phyloP scores from a whole-genome alignment of 2,888 invertebrate genomes.

The Philereme transversata region DNA sequence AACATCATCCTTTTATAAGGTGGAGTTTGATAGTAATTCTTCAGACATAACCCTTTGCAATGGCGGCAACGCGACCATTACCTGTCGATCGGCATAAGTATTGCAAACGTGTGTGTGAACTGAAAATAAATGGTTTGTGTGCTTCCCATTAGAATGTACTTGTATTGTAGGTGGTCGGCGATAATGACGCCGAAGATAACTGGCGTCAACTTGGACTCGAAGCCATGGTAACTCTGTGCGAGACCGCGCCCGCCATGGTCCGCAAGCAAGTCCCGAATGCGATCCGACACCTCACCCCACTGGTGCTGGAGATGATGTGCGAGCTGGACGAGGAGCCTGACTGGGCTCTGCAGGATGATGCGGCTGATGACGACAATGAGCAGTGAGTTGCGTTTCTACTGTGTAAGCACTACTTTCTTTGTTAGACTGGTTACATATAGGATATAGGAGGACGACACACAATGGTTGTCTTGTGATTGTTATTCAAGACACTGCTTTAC shows the following conservation, averaged over 20 bases:
- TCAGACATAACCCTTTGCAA: slow-evolving; percentile 53
- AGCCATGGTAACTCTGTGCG: slow-evolving; percentile 92
- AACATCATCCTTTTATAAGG: slow-evolving; percentile 68
- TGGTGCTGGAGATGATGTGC: slow-evolving; percentile 97
- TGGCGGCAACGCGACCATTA: neutral
- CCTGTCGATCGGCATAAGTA: too few relatives aligned
- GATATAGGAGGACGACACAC: too few relatives aligned
- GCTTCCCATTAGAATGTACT: too few relatives aligned
- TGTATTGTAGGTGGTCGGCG: slow-evolving; percentile 84
- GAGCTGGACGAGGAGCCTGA: slow-evolving; percentile 96
- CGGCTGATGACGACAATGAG: slow-evolving; percentile 96
- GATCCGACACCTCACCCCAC: slow-evolving; percentile 90
- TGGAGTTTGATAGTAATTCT: slow-evolving; percentile 80
- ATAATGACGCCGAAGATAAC: slow-evolving; percentile 88
- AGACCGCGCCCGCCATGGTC: slow-evolving; percentile 98
- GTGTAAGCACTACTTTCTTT: too few relatives aligned
- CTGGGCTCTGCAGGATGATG: slow-evolving; percentile 94
- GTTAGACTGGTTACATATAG: too few relatives aligned
- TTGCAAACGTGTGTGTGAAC: too few relatives aligned
- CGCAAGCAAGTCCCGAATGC: slow-evolving; percentile 95
- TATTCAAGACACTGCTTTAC: too few relatives aligned
- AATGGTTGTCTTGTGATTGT: too few relatives aligned
- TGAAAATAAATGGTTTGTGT: too few relatives aligned
- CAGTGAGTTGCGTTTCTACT: slow-evolving; percentile 71
- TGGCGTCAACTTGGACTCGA: slow-evolving; percentile 97